These are phyloP conservation scores for Pristionchus exspectatus DNA, from an alignment of 2,888 invertebrate genomes.

Conservation along the genomic window DNA sequence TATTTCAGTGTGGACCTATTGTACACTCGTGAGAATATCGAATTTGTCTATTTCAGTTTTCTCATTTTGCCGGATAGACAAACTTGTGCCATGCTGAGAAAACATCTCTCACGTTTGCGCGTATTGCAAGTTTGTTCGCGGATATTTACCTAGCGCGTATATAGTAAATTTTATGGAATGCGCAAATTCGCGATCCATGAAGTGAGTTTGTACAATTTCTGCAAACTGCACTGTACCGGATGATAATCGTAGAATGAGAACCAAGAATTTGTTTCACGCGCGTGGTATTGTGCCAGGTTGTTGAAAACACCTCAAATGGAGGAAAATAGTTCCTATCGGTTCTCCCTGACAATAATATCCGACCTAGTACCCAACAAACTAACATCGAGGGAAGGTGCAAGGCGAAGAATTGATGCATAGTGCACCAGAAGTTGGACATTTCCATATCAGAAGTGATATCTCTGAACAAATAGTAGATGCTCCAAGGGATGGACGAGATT, in stretches of 20 bases:
- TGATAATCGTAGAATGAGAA: too few relatives aligned
- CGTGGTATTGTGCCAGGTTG: too few relatives aligned
- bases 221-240: too few relatives aligned
- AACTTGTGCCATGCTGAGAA: not conserved
- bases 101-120: not conserved
- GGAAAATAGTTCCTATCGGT: too few relatives aligned
- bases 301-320: too few relatives aligned
- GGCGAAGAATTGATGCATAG: slow-evolving; percentile 82
- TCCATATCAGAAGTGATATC: slow-evolving; percentile 53
- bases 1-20: too few relatives aligned
- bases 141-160: not conserved
- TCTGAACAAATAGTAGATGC: slow-evolving; percentile 64
- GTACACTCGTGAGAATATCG: not conserved
- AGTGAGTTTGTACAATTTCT: too few relatives aligned
- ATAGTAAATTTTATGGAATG: too few relatives aligned
- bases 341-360: too few relatives aligned
- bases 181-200: too few relatives aligned
- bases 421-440: slow-evolving; percentile 64
- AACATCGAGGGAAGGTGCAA: slow-evolving; percentile 85
- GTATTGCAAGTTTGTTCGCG: not conserved
- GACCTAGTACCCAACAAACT: not conserved
- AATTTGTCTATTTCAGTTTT: not conserved
- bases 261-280: too few relatives aligned
- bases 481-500: slow-evolving; percentile 63
- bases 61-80: not conserved